Evolutionary conservation across 92 coral and sea anemone genomes (phyloP), one percentile per base, ranked within the genome.

Genomic region (Desmophyllum pertusum): DNA sequence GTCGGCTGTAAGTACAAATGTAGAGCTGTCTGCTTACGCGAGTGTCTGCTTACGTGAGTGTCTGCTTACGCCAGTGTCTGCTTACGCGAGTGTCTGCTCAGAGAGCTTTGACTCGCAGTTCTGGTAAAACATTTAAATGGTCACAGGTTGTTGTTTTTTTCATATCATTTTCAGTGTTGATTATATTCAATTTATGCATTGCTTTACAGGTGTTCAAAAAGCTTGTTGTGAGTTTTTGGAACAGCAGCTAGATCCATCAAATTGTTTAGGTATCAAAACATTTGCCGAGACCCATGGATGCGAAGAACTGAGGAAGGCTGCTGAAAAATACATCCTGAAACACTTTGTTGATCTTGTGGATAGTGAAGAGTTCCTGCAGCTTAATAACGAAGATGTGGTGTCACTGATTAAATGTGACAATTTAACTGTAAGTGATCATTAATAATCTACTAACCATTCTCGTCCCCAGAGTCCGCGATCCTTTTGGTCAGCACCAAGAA

Each of bases 271-370:
- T 1, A 93, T 96, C 79, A 92, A 85, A 69, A 73, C 85, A 50
- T 96, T 96, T 96, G 99, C 99, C 0, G 99, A 96, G 81, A 91
- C 97, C 27, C 99, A 96, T 81, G 90, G 95, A n/a, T 96, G 99
- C 80, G 93, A 92, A 13, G 89, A 85, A 41, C 87, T 96, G 66
- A 88, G 89, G 68, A 80, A 86, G 66, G 96, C 98, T 5, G 94
- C 99, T 5, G 97, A 96, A 73, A 83, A 86, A 14, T 96, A 85
- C 64, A 92, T 94, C 69, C 94, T 94, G 45, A 94, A 94, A 81
- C 95, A 96, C 64, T 96, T 96, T 89, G 90, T 91, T 40, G 97
- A 96, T 67, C 85, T 96, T 42, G 94, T 96, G 15, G 84, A 91
- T 23, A 92, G 97, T 87, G 99, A 96, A 46, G 99, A 96, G 75